Evolutionary conservation across 2,888 invertebrate species (phyloP), one percentile per base, ranked within the genome.

Genomic region (Apotomis betuletana): DNA sequence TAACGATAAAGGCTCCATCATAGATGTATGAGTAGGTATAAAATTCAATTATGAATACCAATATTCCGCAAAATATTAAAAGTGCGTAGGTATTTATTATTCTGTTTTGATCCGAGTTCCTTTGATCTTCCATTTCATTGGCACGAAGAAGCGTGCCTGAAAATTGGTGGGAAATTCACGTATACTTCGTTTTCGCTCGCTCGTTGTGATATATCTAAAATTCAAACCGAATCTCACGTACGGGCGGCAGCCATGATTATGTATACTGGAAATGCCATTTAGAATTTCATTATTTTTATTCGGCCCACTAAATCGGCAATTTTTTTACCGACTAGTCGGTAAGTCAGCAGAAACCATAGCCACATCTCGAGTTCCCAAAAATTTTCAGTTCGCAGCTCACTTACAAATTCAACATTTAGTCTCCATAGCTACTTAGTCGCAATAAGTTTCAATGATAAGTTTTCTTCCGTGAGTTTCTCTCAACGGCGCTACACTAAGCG

Each of bases 171-270:
- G 13, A 59, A 65, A 65, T 65, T 71, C 51, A 41, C 55, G 58
- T 68, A 44, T 62, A 58, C 58, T 62, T 36, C 68, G 46, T 68
- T 63, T 51, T 68, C 44, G 67, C 62, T 27, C 12, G 49, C 51
- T 57, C 58, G 62, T 62, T 68, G 67, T 68, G 58, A 67, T 63
- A 57, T 69, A 73, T 73, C 70, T 73, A 70, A 74, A 74, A 74
- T 74, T 70, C 67, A 70, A 61, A 70, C 63, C 67, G 67, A 63
- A 74, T 63, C 54, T 68, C 74, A 54, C 70, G 65, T 69, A 46
- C 59, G 41, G 9, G 51, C 55, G 62, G 49, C n/a, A 36, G 15
- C 58, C 3, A 51, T 36, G 69, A 67, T 36, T 58, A 59, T 15
- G 5, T 52, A 36, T 8, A 44, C 67, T 72, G 46, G 72, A 72